A percentile compares a stretch with the other conserved stretches of the same genome.
Evolutionary conservation across 2,888 invertebrate genomes (phyloP).

Genomic region (Drosophila gaucha): DNA sequence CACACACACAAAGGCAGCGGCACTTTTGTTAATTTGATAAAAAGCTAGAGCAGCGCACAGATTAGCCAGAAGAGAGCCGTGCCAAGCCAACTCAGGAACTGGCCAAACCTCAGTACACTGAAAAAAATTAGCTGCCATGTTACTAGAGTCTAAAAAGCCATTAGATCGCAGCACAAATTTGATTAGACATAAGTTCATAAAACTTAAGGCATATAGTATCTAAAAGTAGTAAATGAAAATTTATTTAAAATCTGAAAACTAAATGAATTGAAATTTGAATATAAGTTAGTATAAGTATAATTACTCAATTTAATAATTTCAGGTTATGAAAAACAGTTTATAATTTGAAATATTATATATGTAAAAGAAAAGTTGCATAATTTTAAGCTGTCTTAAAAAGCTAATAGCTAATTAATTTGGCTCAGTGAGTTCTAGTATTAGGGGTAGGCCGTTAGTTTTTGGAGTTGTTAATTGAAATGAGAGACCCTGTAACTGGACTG

Average conservation of each 20-base stretch:
- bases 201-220: too few species aligned
- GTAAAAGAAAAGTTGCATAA: too few species aligned
- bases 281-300: too few species aligned
- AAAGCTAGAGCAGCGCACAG: conserved; percentile 73
- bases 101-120: conserved; percentile 42
- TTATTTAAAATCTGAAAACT: too few species aligned
- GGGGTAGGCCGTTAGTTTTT: conserved; percentile 35
- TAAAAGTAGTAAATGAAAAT: too few species aligned
- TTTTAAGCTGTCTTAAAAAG: too few species aligned
- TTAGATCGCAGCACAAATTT: too few species aligned
- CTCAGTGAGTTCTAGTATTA: conserved; percentile 11
- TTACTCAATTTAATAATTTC: too few species aligned
- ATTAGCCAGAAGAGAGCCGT: conserved; percentile 59
- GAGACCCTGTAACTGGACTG: conserved; percentile 45
- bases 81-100: conserved; percentile 18
- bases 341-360: too few species aligned
- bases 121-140: conserved; percentile 1
- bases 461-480: conserved; percentile 74
- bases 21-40: conserved; percentile 83
- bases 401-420: not conserved
- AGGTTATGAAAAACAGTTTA: too few species aligned
- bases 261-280: too few species aligned
- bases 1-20: conserved; percentile 38
- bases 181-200: too few species aligned
- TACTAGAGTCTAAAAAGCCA: not conserved